Conservation (phyloP, 2,888 invertebrate genomes). For the Argynnis bischoffii region DNA sequence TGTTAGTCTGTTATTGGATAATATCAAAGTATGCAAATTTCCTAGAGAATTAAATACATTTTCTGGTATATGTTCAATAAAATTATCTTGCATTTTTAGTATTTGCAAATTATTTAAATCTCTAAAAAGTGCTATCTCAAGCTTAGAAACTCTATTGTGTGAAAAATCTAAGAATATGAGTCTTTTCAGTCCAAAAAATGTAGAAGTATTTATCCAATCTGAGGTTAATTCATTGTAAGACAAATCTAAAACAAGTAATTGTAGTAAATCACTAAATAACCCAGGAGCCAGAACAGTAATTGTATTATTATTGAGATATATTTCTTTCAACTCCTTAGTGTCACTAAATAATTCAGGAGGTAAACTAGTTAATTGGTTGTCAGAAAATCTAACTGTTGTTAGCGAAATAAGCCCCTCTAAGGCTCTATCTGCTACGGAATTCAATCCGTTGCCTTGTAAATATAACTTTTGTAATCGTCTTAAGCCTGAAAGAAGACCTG, state of each 20-base stretch:
- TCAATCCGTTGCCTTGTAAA: conserved; percentile 89
- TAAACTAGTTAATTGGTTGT: conserved; percentile 90
- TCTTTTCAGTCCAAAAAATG: conserved; percentile 89
- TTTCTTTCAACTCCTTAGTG: conserved; percentile 89
- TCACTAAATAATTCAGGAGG: conserved; percentile 92
- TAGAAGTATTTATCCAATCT: conserved; percentile 91
- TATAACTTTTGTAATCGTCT: conserved; percentile 87
- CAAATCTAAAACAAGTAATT: conserved; percentile 89
- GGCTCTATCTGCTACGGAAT: conserved; percentile 89
- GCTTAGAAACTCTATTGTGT: conserved; percentile 87
- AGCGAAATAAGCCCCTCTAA: conserved; percentile 88
- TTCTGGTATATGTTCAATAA: conserved; percentile 88
- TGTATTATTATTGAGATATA: conserved; percentile 91
- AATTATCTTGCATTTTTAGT: conserved; percentile 90
- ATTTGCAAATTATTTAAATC: conserved; percentile 91
- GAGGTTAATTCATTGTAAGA: conserved; percentile 90
- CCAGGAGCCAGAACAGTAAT: conserved; percentile 91
- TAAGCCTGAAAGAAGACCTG: conserved; percentile 87
- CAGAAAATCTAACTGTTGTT: conserved; percentile 88
- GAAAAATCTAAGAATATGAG: conserved; percentile 90
- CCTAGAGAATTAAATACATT: conserved; percentile 89
- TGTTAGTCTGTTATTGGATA: conserved; percentile 90
- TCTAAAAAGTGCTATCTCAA: conserved; percentile 89
- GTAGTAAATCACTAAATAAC: conserved; percentile 88
- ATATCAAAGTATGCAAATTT: conserved; percentile 90